Evolutionary conservation across 2,113 vertebrate species (phyloP).

Genomic region (Misgurnus anguillicaudatus): DNA sequence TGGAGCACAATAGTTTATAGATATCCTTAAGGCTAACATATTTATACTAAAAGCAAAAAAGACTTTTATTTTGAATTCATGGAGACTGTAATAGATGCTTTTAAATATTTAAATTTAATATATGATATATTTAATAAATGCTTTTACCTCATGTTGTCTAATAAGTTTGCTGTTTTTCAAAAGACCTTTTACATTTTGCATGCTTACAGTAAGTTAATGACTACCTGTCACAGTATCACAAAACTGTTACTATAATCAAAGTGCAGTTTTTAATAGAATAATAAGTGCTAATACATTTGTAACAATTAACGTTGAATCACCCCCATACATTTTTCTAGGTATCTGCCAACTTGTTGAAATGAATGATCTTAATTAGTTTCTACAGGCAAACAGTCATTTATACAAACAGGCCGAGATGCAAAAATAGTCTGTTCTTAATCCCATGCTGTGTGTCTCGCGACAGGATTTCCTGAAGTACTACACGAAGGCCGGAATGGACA

Average conservation of each 20-base stretch:
- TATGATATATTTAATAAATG: too few species aligned
- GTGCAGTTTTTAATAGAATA: not conserved
- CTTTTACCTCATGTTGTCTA: too few species aligned
- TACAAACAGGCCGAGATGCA: constrained; percentile 21
- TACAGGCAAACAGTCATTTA: constrained; percentile 1
- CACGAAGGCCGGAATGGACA: constrained; percentile 86
- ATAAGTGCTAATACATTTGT: not conserved
- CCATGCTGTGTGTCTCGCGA: constrained; percentile 67
- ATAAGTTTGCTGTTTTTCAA: too few species aligned
- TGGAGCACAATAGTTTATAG: too few species aligned
- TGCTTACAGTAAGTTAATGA: not conserved
- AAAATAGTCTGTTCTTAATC: constrained; percentile 54
- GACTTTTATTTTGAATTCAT: too few species aligned
- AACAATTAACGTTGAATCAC: not conserved
- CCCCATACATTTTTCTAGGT: not conserved
- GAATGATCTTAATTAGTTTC: constrained; percentile 10
- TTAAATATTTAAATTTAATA: too few species aligned
- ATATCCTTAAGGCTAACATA: too few species aligned
- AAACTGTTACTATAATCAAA: not conserved
- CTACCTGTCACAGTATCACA: not conserved
- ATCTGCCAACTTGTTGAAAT: not conserved
- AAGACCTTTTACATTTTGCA: not conserved
- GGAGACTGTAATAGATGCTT: too few species aligned
- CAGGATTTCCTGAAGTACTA: constrained; percentile 92
- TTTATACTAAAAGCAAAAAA: too few species aligned